Evolutionary conservation across 2,888 invertebrate species (phyloP).

Genomic region (Toxonevra muliebris): DNA sequence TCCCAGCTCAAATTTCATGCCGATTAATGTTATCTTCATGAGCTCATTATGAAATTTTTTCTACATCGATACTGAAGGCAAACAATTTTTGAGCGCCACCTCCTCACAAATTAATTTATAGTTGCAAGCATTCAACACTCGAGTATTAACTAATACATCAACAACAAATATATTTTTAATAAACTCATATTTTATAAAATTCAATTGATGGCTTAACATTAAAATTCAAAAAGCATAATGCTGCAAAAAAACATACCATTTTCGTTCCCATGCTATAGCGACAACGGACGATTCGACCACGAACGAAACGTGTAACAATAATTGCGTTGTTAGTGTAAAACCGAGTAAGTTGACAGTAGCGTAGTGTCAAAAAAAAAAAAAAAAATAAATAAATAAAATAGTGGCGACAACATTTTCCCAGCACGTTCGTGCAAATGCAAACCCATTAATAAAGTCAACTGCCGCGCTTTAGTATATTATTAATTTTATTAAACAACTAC

Average conservation of each 20-base stretch:
- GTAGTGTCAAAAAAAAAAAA: no score
- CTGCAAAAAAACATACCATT: neutral
- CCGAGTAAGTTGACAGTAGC: no score
- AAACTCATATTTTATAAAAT: constrained; percentile 1
- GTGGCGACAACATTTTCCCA: constrained; percentile 51
- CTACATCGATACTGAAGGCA: no score
- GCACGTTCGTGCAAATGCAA: constrained; percentile 51
- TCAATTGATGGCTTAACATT: neutral
- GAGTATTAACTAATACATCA: no score
- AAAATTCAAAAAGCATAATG: constrained; percentile 1
- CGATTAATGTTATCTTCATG: no score
- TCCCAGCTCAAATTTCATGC: no score
- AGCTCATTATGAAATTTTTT: no score
- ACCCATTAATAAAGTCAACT: constrained; percentile 53
- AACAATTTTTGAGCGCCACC: no score
- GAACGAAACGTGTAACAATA: neutral
- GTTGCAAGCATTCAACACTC: no score
- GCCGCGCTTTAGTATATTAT: constrained; percentile 27
- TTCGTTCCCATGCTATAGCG: no score
- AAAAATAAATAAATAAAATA: no score
- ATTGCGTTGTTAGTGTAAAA: neutral
- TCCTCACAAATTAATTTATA: no score
- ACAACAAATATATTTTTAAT: neutral
- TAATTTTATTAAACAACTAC: constrained; percentile 21
- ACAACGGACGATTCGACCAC: neutral